Base-by-base conservation (phyloP, 1,140 invertebrate species). In the Temnothorax longispinosus region DNA sequence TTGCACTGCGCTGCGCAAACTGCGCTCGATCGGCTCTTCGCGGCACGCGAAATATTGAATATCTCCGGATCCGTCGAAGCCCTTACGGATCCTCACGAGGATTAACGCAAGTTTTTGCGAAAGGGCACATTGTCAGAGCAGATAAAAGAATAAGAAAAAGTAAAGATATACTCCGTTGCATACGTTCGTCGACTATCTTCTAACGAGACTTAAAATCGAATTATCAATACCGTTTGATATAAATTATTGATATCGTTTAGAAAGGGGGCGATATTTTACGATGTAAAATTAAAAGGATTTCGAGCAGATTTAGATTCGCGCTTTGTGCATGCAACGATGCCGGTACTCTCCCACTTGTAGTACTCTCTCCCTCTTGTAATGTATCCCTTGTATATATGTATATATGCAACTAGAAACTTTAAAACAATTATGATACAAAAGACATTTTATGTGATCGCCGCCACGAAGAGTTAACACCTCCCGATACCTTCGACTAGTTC, bases 401-500 rank as follows among this genome's bases (percentile, higher is more conserved):
- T 21, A 41, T 50, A 27, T 58, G 52, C 21, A 56, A 71, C 38
- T 50, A 60, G 52, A 21, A 27, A 74, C 13, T 82, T 82, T 60
- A 58, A 50, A 44, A 60, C 38, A 75, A 75, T 18, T 84, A 84
- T 74, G 32, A 58, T 72, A 74, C n/a, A 82, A 75, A 71, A 84
- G 27, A 60, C 54, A 18, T 58, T 58, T 47, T 54, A 32, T 75
- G 21, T 41, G 27, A 75, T 84, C 69, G 69, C 69, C 54, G 80
- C 80, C 69, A 84, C 80, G 80, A 82, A 74, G 80, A 84, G 80
- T 84, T 84, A 60, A 84, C 54, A 58, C n/a, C 54, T 74, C 69
- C 69, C 41, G 56, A 60, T 60, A 84, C 44, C 27, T 50, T 75
- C 80, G 69, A 84, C 69, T 84, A 84, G 69, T 84, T 84, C 54